Percentiles rank a stretch among this genome's conserved stretches.
Conservation (phyloP, 2,888 invertebrate species). For the Coenonympha glycerion region DNA sequence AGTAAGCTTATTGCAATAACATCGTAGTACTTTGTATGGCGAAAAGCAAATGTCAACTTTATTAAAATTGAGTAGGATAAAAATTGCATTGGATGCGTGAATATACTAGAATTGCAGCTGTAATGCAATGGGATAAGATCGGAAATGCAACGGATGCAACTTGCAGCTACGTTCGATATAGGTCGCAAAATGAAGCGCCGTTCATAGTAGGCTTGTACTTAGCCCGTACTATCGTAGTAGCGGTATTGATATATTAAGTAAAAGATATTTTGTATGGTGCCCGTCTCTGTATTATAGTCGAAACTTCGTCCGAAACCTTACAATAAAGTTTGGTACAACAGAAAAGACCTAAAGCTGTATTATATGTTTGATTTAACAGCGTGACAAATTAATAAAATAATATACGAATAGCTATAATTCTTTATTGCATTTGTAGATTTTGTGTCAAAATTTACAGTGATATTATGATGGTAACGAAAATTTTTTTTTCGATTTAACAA, state of each 20-base stretch:
- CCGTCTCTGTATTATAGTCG: too few relatives aligned
- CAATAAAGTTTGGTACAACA: too few relatives aligned
- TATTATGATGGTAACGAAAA: too few relatives aligned
- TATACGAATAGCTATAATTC: too few relatives aligned
- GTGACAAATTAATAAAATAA: too few relatives aligned
- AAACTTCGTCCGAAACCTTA: too few relatives aligned
- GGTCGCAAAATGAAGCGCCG: constrained; percentile 65
- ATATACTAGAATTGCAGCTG: constrained; percentile 19
- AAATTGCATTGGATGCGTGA: constrained; percentile 18
- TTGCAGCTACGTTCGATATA: constrained; percentile 41
- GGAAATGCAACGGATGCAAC: constrained; percentile 30
- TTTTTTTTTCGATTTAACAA: too few relatives aligned
- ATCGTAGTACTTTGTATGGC: constrained; percentile 18
- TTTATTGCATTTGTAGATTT: too few relatives aligned
- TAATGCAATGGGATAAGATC: constrained; percentile 32
- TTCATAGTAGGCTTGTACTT: constrained; percentile 73
- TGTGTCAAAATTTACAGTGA: too few relatives aligned
- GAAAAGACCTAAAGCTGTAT: too few relatives aligned
- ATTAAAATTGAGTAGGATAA: constrained; percentile 26
- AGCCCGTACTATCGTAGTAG: constrained; percentile 66
- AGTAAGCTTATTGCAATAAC: constrained; percentile 5
- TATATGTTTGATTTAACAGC: too few relatives aligned
- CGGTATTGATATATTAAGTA: constrained; percentile 22
- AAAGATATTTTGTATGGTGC: too few relatives aligned
- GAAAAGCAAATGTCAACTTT: constrained; percentile 32